Percentiles rank a stretch among this genome's conserved stretches.
Evolutionary conservation across 2,888 invertebrate species (phyloP).

Genomic region (Lapara coniferarum): DNA sequence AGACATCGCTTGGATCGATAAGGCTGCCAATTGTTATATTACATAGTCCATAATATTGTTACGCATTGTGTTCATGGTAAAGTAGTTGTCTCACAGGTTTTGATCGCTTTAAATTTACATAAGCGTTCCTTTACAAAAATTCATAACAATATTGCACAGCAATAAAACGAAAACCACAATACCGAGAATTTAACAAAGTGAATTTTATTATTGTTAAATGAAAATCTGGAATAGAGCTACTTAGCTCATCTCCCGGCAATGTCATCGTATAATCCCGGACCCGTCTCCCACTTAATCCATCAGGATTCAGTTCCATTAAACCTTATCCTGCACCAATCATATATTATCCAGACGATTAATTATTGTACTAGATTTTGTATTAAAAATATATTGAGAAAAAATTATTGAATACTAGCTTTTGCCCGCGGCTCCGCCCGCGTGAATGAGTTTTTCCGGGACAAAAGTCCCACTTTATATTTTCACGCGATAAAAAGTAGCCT

Average conservation of each 20-base stretch:
- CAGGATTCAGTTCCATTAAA: conserved; percentile 24
- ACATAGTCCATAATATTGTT: too few species aligned
- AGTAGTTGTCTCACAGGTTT: too few species aligned
- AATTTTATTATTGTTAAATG: conserved; percentile 11
- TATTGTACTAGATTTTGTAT: neutral
- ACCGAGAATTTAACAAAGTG: neutral
- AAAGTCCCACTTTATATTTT: too few species aligned
- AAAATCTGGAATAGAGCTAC: neutral
- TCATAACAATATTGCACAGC: too few species aligned
- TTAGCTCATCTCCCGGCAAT: neutral
- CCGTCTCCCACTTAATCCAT: conserved; percentile 20
- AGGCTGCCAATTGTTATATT: too few species aligned
- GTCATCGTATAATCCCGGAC: conserved; percentile 18
- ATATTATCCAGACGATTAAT: conserved; percentile 10
- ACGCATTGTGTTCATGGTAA: too few species aligned
- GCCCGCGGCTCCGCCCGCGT: too few species aligned
- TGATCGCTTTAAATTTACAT: too few species aligned
- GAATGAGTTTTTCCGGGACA: too few species aligned
- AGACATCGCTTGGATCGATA: too few species aligned
- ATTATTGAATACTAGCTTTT: neutral
- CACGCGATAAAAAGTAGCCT: too few species aligned
- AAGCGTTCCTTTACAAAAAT: too few species aligned
- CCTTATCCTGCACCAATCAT: conserved; percentile 21
- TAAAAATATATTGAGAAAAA: neutral
- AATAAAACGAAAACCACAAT: neutral